Evolutionary conservation across 2,113 vertebrate genomes (phyloP).

Genomic region (Peromyscus leucopus): DNA sequence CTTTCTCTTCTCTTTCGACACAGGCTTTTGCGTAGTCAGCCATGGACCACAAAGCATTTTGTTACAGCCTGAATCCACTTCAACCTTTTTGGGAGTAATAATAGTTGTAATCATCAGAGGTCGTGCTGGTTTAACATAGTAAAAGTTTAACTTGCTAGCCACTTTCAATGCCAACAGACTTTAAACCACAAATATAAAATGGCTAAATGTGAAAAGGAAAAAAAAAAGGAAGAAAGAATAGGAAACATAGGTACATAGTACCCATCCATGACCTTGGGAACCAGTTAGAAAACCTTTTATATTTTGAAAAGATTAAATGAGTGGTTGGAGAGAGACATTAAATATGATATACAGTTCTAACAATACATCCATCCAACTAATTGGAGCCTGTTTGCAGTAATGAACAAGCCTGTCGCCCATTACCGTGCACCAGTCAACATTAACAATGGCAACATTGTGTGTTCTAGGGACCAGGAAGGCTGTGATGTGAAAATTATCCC

Average conservation of each 20-base stretch:
- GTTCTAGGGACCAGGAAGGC: neutral
- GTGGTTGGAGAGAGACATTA: slow-evolving; percentile 31
- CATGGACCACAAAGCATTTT: neutral
- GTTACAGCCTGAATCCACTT: slow-evolving; percentile 23
- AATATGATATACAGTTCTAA: slow-evolving; percentile 35
- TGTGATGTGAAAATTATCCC: slow-evolving; percentile 53
- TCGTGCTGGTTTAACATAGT: slow-evolving; percentile 42
- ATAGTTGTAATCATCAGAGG: neutral
- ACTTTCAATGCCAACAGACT: slow-evolving; percentile 24
- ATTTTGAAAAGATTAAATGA: slow-evolving; percentile 67
- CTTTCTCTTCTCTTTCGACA: neutral
- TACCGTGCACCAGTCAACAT: neutral
- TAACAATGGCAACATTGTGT: slow-evolving; percentile 50
- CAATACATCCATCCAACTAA: slow-evolving; percentile 41
- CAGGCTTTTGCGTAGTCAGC: neutral
- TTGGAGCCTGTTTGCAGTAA: slow-evolving; percentile 39
- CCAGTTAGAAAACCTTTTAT: slow-evolving; percentile 47
- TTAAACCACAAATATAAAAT: slow-evolving; percentile 19
- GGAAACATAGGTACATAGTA: neutral
- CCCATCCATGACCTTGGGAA: slow-evolving; percentile 19
- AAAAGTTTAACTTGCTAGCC: slow-evolving; percentile 54
- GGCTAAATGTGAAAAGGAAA: slow-evolving; percentile 20
- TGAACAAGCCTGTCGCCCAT: slow-evolving; percentile 14
- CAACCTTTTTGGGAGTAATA: neutral
- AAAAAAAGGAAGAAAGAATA: neutral